Conservation (phyloP, 2,888 invertebrate species). For the Agrochola lychnidis region DNA sequence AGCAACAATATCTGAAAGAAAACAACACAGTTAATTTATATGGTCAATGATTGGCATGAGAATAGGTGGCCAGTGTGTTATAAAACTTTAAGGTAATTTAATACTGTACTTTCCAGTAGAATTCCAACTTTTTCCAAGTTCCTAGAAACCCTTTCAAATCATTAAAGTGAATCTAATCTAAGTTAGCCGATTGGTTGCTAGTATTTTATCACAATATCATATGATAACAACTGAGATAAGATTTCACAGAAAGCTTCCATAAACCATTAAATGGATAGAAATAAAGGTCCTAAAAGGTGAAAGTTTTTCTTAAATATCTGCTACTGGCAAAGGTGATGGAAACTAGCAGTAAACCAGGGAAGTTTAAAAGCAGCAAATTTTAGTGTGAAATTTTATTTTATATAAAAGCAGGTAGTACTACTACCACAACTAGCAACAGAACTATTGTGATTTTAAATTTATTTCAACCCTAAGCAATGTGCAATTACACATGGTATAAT, state of each 20-base stretch:
- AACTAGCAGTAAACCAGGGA: not conserved
- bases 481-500: not conserved
- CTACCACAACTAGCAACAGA: not conserved
- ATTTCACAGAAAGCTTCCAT: conserved; percentile 6
- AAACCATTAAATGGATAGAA: not conserved
- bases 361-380: not conserved
- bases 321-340: not conserved
- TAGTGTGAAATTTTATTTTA: not conserved
- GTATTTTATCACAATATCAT: not conserved
- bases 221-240: not conserved
- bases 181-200: not conserved
- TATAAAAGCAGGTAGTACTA: not conserved
- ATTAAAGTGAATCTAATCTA: not conserved
- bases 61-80: not conserved
- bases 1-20: conserved; percentile 77
- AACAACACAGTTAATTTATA: not conserved
- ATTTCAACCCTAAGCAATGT: not conserved
- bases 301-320: not conserved
- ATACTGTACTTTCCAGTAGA: not conserved
- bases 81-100: not conserved
- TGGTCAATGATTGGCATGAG: not conserved
- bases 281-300: not conserved
- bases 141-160: not conserved
- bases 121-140: not conserved
- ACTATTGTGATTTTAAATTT: not conserved